Evolutionary conservation across 1,140 invertebrate genomes (phyloP), one percentile per base, ranked within the genome.

Genomic region (Pseudomyrmex dendroicus): DNA sequence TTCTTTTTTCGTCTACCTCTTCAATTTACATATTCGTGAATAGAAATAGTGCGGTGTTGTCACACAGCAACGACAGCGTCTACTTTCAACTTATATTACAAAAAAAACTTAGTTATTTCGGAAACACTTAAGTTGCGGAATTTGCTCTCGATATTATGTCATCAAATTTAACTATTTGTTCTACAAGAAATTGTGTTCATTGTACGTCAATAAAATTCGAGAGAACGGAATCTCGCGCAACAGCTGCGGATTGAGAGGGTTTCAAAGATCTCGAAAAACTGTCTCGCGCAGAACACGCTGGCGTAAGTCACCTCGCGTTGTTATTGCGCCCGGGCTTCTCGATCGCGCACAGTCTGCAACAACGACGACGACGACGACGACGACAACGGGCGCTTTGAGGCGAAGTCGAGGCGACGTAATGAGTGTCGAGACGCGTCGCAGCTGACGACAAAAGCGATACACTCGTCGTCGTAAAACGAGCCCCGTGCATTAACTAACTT

Each of bases 381-480:
- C 35, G 35, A 35, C 35, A 0, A 35, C 35, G 35, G 5, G 22
- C 25, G 66, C 76, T 80, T 80, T 80, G 76, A 80, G 76, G 67
- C 56, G 54, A 72, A 80, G 76, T 72, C 64, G 44, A 72, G 66
- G 56, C 54, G 76, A 22, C 66, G 54, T 80, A 80, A 80, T 72
- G 76, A 80, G 66, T 72, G 59, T 15, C 57, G 48, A 82, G 72
- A 82, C 57, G 72, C 72, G 80, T 62, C 48, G 72, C 68, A 76
- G 80, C 70, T 76, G 52, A 74, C 68, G 61, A 82, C 72, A 82
- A 82, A 82, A 82, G 80, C 70, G 59, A 82, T 63, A 82, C 68
- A 82, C 66, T 78, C 64, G 66, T 70, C 76, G 76, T 72, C 54
- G 76, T 72, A 61, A 80, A 80, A 80, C 66, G 66, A 80, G 66